A percentile compares a stretch with the other conserved stretches of the same genome.
Conservation (phyloP, 2,888 invertebrate species). For the Diplazon laetatorius region DNA sequence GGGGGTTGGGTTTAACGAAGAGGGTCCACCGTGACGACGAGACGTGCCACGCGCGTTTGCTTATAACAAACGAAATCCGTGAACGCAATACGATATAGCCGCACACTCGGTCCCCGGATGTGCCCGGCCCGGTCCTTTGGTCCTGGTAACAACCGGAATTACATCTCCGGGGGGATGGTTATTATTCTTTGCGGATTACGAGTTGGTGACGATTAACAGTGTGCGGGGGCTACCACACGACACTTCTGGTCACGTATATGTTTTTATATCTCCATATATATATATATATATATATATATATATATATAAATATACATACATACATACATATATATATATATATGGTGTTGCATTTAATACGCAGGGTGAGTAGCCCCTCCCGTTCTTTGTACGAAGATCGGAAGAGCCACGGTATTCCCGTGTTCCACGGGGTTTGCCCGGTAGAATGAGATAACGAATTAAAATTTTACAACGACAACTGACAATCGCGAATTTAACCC, state of each 20-base stretch:
- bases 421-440: conserved; percentile 23
- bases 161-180: conserved; percentile 62
- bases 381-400: conserved; percentile 66
- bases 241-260: not conserved
- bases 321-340: no score
- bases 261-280: no score
- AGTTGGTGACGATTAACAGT: conserved; percentile 50
- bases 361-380: conserved; percentile 25
- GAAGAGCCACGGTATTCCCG: conserved; percentile 55
- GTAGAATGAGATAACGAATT: conserved; percentile 72
- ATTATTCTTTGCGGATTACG: conserved; percentile 67
- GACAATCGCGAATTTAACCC: conserved; percentile 72
- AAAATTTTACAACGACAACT: conserved; percentile 78
- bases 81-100: conserved; percentile 46
- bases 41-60: conserved; percentile 10
- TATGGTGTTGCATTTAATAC: not conserved
- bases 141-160: conserved; percentile 60
- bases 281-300: no score
- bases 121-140: conserved; percentile 54
- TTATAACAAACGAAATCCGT: conserved; percentile 61
- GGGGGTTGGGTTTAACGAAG: conserved; percentile 43
- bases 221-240: conserved; percentile 7
- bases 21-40: conserved; percentile 23
- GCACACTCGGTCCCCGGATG: conserved; percentile 28
- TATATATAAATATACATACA: no score